Evolutionary conservation across 2,113 vertebrate genomes (phyloP), one percentile per base, ranked within the genome.

Genomic region (Cyprinodon variegatus): DNA sequence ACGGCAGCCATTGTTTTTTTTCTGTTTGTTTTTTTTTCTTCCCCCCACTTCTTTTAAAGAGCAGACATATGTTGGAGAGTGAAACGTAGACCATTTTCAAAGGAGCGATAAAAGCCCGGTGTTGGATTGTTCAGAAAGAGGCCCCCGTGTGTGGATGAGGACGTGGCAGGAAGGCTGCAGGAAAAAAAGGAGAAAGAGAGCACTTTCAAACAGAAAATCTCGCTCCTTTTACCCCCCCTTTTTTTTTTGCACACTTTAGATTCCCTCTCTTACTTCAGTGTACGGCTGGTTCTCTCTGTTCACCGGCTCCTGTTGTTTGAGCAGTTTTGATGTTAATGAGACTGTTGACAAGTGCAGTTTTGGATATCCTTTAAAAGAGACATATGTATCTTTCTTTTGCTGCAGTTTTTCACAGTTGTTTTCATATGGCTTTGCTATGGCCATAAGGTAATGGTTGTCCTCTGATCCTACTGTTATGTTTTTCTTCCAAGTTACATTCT

Each of bases 71-170:
- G 92, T 91, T 92, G 85, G 89, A 84, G 81, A 86, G 86, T 50
- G 36, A 77, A 86, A 83, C 76, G 85, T 83, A 83, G 87, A 83
- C 68, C 64, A 68, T 90, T 29, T 93, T 92, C 87, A 92, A 92
- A 92, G 89, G 73, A 74, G 78, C 40, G 90, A 92, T 92, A 84
- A 92, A 93, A 93, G 91, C 79, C 72, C 83, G 65, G 76, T 78
- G 85, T 92, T 90, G 92, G 92, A 92, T 88, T 91, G 90, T 91
- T 91, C 91, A 86, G 86, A 93, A 90, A 92, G 88, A 91, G 83
- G 76, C 84, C 78, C 87, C 87, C 82, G 77, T 86, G 88, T 88
- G 87, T 22, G 78, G 81, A 85, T 77, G 86, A 86, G 85, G 84
- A 90, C 40, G 83, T 86, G 89, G 83, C 84, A 85, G 84, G 74